Evolutionary conservation across 2,888 invertebrate species (phyloP).

Genomic region (Polia nebulosa): DNA sequence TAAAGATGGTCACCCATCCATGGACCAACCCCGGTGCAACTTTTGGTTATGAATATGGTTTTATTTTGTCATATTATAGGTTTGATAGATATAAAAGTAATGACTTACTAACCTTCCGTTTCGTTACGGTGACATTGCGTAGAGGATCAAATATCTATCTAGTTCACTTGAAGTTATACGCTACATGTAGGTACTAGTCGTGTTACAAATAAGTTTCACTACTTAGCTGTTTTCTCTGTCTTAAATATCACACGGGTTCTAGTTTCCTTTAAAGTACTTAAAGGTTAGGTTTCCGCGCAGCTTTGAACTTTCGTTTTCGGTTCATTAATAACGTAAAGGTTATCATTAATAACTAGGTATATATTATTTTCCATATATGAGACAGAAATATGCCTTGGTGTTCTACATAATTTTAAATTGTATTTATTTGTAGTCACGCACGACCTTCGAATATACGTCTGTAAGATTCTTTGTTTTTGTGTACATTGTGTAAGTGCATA

Average conservation of each 20-base stretch:
- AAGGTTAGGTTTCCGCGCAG: slow-evolving; percentile 31
- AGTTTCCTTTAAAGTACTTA: slow-evolving; percentile 28
- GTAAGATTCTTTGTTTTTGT: not conserved
- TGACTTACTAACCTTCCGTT: too few relatives aligned
- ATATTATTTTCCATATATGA: not conserved
- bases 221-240: slow-evolving; percentile 35
- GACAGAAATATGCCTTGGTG: not conserved
- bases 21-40: too few relatives aligned
- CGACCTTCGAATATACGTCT: slow-evolving; percentile 12
- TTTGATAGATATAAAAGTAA: too few relatives aligned
- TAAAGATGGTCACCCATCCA: too few relatives aligned
- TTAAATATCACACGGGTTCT: slow-evolving; percentile 33
- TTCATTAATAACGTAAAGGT: not conserved
- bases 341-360: too few relatives aligned
- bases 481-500: not conserved
- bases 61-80: too few relatives aligned
- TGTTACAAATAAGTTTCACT: slow-evolving; percentile 17
- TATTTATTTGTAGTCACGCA: not conserved
- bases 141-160: too few relatives aligned
- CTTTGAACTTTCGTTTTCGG: slow-evolving; percentile 52
- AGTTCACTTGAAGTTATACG: not conserved
- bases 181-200: too few relatives aligned
- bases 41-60: too few relatives aligned
- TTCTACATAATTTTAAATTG: not conserved
- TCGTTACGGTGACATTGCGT: too few relatives aligned